These are phyloP conservation scores for Lagopus muta DNA, from an alignment of 2,113 vertebrate genomes.

Conservation along the genomic window DNA sequence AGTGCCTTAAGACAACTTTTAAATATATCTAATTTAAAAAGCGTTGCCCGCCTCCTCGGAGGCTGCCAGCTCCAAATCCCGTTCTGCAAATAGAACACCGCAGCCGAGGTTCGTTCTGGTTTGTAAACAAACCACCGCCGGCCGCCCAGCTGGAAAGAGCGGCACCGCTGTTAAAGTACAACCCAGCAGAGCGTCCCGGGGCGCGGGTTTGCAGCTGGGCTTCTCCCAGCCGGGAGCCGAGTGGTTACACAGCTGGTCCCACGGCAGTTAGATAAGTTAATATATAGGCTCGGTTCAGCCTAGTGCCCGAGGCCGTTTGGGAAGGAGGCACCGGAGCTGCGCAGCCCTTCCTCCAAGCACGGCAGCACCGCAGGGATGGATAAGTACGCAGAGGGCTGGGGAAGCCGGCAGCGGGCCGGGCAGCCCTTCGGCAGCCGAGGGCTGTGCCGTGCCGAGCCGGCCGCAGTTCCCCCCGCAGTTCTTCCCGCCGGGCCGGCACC, in stretches of 20 bases:
- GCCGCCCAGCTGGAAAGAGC: fast-evolving
- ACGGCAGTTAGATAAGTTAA: background rate
- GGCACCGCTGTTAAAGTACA: fast-evolving
- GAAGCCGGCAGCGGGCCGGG: background rate
- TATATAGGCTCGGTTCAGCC: fast-evolving
- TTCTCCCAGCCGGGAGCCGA: background rate
- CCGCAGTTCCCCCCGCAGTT: too few relatives aligned
- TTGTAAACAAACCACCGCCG: fast-evolving
- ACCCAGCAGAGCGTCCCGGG: fast-evolving
- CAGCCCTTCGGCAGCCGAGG: background rate
- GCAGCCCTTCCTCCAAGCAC: background rate
- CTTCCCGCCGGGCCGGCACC: too few relatives aligned
- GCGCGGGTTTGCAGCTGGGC: background rate
- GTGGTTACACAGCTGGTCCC: background rate
- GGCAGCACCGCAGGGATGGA: background rate
- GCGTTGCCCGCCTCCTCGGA: background rate
- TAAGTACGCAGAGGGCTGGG: background rate
- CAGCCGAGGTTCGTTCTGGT: background rate
- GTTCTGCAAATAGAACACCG: fast-evolving
- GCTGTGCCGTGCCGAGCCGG: too few relatives aligned
- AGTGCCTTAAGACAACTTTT: background rate
- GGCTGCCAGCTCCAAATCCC: background rate
- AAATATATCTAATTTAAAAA: background rate
- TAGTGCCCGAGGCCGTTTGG: fast-evolving
- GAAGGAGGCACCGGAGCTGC: background rate